These are phyloP conservation scores for Machimus rusticus DNA, from an alignment of 2,888 invertebrate genomes.

Conservation along the genomic window DNA sequence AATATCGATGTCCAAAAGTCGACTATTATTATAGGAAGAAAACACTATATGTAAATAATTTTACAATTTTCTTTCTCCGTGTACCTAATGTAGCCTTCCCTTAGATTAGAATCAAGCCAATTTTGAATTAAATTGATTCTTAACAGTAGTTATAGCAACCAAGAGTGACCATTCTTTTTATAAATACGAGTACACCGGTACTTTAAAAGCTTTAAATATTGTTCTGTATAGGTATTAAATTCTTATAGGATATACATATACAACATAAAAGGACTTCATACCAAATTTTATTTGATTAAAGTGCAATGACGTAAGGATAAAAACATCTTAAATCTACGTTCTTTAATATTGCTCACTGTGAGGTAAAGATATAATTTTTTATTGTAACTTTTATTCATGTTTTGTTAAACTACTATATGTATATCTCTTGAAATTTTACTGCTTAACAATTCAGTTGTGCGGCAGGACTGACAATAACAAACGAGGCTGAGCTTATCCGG, in stretches of 20 bases:
- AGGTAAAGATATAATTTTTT: neutral
- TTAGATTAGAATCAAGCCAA: neutral
- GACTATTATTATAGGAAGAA: too few relatives aligned
- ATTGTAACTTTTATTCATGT: neutral
- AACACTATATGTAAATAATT: too few relatives aligned
- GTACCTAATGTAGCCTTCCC: too few relatives aligned
- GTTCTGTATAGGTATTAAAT: too few relatives aligned
- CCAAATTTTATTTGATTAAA: neutral
- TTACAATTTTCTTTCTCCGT: too few relatives aligned
- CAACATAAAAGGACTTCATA: neutral
- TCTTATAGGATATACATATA: neutral
- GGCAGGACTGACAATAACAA: constrained; percentile 1
- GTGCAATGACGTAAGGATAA: too few relatives aligned
- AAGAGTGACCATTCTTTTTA: neutral
- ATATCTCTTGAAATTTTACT: neutral
- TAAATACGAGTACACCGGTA: too few relatives aligned
- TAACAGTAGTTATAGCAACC: neutral
- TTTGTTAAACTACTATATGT: neutral
- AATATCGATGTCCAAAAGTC: too few relatives aligned
- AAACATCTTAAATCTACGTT: neutral
- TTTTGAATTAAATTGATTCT: neutral
- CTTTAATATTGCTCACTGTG: neutral
- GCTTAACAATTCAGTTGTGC: neutral
- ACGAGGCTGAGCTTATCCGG: constrained; percentile 20
- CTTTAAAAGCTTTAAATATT: neutral